These are phyloP conservation scores for Hybos culiciformis DNA, from an alignment of 2,888 invertebrate genomes.

Conservation along the genomic window DNA sequence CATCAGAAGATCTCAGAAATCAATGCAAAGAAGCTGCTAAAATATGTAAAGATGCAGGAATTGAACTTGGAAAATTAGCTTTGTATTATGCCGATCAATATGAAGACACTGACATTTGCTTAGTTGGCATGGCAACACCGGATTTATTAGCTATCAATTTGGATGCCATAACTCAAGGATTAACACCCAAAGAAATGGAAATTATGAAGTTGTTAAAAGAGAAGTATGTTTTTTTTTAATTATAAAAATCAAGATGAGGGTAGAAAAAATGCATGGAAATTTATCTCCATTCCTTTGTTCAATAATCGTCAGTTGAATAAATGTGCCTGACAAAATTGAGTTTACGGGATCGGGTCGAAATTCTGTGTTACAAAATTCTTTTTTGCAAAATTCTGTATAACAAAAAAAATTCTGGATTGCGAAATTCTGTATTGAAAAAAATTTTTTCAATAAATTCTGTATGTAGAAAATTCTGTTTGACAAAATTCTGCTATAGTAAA, in stretches of 20 bases:
- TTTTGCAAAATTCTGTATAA: no score
- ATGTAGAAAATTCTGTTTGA: no score
- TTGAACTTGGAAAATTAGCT: constrained; percentile 60
- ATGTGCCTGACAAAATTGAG: no score
- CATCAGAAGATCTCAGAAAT: constrained; percentile 45
- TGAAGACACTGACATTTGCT: constrained; percentile 49
- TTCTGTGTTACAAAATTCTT: no score
- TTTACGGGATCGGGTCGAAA: no score
- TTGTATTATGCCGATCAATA: constrained; percentile 49
- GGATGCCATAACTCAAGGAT: constrained; percentile 46
- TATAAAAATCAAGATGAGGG: constrained; percentile 10
- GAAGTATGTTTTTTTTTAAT: constrained; percentile 36
- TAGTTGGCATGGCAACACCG: constrained; percentile 63
- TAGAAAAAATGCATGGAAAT: no score
- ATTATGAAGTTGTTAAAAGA: constrained; percentile 47
- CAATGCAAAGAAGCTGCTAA: constrained; percentile 47
- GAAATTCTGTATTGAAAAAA: no score
- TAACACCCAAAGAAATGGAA: constrained; percentile 49
- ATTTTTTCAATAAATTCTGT: no score
- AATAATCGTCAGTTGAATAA: no score
- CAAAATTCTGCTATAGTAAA: no score
- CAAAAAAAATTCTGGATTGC: no score
- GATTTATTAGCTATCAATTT: constrained; percentile 50
- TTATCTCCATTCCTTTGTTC: no score
- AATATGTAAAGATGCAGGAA: constrained; percentile 48